Evolutionary conservation across 1,140 invertebrate genomes (phyloP).

Genomic region (Prorops nasuta): DNA sequence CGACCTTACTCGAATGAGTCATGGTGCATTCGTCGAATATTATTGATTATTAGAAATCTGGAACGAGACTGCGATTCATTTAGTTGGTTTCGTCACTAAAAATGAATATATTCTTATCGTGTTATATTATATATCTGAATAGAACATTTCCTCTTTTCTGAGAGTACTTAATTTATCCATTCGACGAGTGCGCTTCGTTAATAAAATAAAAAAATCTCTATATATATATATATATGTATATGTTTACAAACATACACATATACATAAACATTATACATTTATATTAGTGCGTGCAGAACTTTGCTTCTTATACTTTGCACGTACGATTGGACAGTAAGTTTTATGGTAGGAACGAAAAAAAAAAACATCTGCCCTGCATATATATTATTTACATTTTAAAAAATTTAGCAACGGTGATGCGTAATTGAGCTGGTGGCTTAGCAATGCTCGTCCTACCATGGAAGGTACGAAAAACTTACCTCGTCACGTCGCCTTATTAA

Average conservation of each 20-base stretch:
- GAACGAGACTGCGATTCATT: too few relatives aligned
- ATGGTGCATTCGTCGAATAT: background rate
- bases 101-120: background rate
- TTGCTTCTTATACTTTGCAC: slow-evolving; percentile 27
- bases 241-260: too few relatives aligned
- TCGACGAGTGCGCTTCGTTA: background rate
- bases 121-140: background rate
- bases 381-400: background rate
- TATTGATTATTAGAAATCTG: too few relatives aligned
- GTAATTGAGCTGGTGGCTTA: too few relatives aligned
- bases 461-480: slow-evolving; percentile 8
- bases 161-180: background rate
- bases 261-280: too few relatives aligned
- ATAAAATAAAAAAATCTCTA: too few relatives aligned
- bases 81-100: too few relatives aligned
- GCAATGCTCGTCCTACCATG: too few relatives aligned
- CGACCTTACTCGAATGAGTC: background rate
- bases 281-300: slow-evolving; percentile 21
- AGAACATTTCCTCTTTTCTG: background rate
- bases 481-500: slow-evolving; percentile 17
- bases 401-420: too few relatives aligned
- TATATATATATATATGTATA: too few relatives aligned
- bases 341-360: slow-evolving; percentile 23
- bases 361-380: slow-evolving; percentile 20
- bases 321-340: slow-evolving; percentile 20